phyloP scores from a whole-genome alignment of 2,113 vertebrate genomes.

The Lucifuga dentata region DNA sequence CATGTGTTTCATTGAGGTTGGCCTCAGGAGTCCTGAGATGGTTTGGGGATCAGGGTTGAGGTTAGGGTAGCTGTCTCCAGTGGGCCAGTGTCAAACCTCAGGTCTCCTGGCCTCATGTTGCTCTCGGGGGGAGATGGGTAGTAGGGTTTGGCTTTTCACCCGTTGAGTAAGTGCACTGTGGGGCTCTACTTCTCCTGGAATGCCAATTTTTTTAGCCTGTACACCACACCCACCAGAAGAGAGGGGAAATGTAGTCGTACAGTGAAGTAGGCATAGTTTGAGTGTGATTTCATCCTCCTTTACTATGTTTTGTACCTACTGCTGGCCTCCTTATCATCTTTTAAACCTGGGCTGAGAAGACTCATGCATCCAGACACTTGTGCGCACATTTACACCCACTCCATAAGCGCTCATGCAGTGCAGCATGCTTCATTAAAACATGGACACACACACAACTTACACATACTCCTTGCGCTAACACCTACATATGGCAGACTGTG shows the following conservation, averaged over 20 bases:
- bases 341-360: constrained; percentile 6
- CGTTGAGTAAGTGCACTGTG: constrained; percentile 27
- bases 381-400: constrained; percentile 29
- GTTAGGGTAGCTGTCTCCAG: constrained; percentile 57
- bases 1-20: constrained; percentile 32
- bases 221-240: constrained; percentile 13
- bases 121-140: constrained; percentile 2
- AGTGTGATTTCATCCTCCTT: constrained; percentile 43
- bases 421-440: constrained; percentile 50
- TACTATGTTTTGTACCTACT: constrained; percentile 8
- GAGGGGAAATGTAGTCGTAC: constrained; percentile 4
- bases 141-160: constrained; percentile 23
- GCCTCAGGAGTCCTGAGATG: constrained; percentile 54
- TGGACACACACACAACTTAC: constrained; percentile 42
- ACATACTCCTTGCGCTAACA: constrained; percentile 46
- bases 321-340: constrained; percentile 25
- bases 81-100: constrained; percentile 66
- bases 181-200: constrained; percentile 39
- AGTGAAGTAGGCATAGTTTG: constrained; percentile 43
- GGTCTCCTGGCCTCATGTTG: constrained; percentile 17
- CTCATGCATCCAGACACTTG: not conserved
- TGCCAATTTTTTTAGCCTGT: constrained; percentile 18
- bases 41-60: constrained; percentile 69
- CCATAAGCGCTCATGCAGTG: constrained; percentile 11
- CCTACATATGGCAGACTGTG: constrained; percentile 71